Percentiles rank a stretch among this genome's conserved stretches.
These are phyloP conservation scores for Ceratitis capitata DNA, from an alignment of 1,140 invertebrate genomes.

Conservation along the genomic window DNA sequence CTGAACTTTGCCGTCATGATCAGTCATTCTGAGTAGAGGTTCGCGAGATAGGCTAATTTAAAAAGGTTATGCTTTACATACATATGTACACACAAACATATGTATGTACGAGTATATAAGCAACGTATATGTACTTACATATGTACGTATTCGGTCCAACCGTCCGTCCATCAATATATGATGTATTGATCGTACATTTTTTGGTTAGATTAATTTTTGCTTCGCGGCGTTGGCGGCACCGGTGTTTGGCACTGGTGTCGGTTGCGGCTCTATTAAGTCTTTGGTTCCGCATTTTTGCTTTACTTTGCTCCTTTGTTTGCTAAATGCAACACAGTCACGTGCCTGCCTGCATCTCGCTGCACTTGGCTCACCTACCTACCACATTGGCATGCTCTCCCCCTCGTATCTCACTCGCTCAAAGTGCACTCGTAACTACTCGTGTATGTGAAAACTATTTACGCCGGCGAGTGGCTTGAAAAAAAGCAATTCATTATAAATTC, in stretches of 20 bases:
- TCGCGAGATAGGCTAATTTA: background rate
- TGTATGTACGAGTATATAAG: no score
- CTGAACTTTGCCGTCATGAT: constrained; percentile 26
- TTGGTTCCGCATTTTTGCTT: background rate
- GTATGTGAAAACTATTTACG: no score
- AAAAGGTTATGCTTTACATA: background rate
- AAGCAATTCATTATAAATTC: background rate
- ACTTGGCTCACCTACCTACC: background rate
- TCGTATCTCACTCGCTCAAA: background rate
- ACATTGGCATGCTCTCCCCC: background rate
- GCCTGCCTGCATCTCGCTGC: background rate
- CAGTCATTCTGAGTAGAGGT: background rate
- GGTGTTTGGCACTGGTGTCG: background rate
- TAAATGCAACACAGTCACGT: background rate
- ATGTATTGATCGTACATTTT: background rate
- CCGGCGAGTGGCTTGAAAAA: no score
- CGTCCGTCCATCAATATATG: background rate
- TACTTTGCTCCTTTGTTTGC: background rate
- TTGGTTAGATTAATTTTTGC: background rate
- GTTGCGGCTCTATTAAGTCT: background rate
- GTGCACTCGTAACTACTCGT: no score
- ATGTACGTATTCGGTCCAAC: no score
- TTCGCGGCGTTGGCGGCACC: background rate
- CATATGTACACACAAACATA: no score
- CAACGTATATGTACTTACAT: no score